Conservation (phyloP, 1,140 invertebrate genomes). For the Acyrthosiphon pisum region DNA sequence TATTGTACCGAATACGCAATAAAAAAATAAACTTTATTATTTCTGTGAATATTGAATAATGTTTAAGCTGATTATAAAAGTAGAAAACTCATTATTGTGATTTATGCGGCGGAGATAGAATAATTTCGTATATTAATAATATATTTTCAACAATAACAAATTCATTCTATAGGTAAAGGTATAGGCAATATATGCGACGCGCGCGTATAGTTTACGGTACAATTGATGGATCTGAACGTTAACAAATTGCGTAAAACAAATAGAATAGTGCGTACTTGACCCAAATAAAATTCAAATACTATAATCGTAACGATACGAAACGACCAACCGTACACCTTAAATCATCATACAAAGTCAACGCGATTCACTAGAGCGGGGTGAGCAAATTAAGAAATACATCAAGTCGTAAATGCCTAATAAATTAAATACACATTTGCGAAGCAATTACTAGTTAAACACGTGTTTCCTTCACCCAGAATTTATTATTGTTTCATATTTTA, state of each 20-base stretch:
- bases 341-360: not conserved
- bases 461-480: conserved; percentile 13
- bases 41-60: not conserved
- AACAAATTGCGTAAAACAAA: conserved; percentile 23
- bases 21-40: not conserved
- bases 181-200: not conserved
- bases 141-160: not conserved
- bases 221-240: not conserved
- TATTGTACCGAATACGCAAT: not conserved
- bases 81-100: conserved; percentile 18
- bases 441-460: not conserved
- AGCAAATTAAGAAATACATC: not conserved
- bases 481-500: not conserved
- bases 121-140: conserved; percentile 1
- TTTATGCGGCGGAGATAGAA: not conserved
- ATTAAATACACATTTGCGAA: not conserved
- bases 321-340: not conserved
- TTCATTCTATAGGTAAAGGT: not conserved
- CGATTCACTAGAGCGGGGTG: not conserved
- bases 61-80: not conserved
- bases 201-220: not conserved
- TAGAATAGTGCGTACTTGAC: not conserved
- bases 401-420: not conserved
- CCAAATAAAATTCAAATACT: conserved; percentile 30
- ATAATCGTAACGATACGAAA: not conserved